Base-by-base conservation (phyloP, 2,113 vertebrate species). In the Ptychochromis oligacanthus region DNA sequence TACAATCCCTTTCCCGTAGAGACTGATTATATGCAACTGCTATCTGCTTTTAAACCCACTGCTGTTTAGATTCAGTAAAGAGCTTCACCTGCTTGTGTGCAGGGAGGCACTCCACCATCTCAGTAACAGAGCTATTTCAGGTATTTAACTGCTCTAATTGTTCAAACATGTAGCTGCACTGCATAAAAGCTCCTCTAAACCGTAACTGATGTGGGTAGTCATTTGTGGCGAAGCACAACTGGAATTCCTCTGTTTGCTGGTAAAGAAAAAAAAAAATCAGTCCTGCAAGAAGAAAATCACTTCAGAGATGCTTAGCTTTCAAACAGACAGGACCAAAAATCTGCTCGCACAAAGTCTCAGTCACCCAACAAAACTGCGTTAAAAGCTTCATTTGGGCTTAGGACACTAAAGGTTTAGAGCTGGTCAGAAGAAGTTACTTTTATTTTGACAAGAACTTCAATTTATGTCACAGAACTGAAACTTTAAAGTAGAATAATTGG, bases 121-220 rank as follows among this genome's bases (percentile, higher is more conserved):
- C 70, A 46, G 52, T 56, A 85, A 81, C 62, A 15, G 31, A 65
- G 84, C 87, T 90, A 92, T 95, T 94, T 81, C 87, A 91, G 90
- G 93, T 93, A 91, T 94, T 93, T 91, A 91, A 89, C 79, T 15
- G 10, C 86, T 81, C 77, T 94, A 93, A 95, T 94, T 92, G 93
- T 91, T 95, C 86, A 87, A 92, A 88, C 90, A 92, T 94, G 94
- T 75, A 74, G 82, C 87, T 40, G 84, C 18, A 43, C 88, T 77
- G 76, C 87, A 81, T 90, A 81, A 91, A 94, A 89, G 88, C 86
- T 59, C 74, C 86, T 83, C 67, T 93, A 92, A 92, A 87, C 92
- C 84, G 75, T 89, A 88, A 94, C 92, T 88, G 80, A 87, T 93
- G 94, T 87, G 84, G 85, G 85, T 24, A 84, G 61, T 88, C 76